A percentile compares a stretch with the other conserved stretches of the same genome.
phyloP scores from a whole-genome alignment of 2,797 vertebrate species.

The Peromyscus aztecus region DNA sequence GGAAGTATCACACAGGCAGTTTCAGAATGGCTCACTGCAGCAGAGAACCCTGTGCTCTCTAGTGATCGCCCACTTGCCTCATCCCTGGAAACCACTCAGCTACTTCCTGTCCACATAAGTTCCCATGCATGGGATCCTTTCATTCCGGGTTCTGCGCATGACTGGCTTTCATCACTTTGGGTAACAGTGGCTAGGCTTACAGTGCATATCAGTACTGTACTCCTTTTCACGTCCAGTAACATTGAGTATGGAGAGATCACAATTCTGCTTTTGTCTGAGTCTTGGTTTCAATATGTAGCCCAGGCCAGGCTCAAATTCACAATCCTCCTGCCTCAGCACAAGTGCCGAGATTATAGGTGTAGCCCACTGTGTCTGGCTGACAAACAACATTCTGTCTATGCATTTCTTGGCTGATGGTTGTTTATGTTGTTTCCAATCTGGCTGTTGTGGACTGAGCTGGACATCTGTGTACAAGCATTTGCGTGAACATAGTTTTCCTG shows the following conservation, averaged over 20 bases:
- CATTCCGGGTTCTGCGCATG: neutral
- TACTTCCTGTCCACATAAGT: neutral
- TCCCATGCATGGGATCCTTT: neutral
- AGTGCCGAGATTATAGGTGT: neutral
- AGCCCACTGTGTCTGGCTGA: neutral
- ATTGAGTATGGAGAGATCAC: neutral
- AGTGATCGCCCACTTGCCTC: neutral
- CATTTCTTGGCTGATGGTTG: neutral
- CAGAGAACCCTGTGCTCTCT: neutral
- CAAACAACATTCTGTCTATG: rapidly evolving
- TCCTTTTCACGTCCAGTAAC: neutral
- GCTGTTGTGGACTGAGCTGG: neutral
- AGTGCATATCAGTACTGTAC: rapidly evolving
- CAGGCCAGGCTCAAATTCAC: neutral
- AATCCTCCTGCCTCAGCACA: neutral
- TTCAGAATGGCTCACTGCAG: neutral
- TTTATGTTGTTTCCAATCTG: neutral
- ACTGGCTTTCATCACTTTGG: neutral
- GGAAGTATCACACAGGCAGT: neutral
- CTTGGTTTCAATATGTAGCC: neutral
- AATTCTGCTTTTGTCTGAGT: neutral
- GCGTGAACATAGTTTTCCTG: neutral
- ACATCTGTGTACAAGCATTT: neutral
- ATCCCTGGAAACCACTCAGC: neutral
- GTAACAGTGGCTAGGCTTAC: neutral